Evolutionary conservation across 2,888 invertebrate genomes (phyloP).

Genomic region (Dicyrtomina minuta): DNA sequence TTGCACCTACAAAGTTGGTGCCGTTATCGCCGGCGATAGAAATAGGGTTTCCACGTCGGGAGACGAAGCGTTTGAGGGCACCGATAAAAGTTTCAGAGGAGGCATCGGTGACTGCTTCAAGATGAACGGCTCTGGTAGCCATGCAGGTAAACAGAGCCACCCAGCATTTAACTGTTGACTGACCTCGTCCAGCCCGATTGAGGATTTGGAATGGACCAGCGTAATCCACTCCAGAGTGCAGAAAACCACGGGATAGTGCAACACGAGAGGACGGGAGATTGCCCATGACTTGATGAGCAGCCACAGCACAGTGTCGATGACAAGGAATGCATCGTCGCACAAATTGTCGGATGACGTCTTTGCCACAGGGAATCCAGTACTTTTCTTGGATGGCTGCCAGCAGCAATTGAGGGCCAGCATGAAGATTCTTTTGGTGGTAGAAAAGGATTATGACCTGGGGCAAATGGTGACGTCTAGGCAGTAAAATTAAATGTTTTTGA

Average conservation of each 20-base stretch:
- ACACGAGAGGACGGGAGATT: background rate
- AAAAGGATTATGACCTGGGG: slow-evolving; percentile 30
- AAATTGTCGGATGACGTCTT: slow-evolving; percentile 44
- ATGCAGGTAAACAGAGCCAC: background rate
- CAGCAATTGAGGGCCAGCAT: slow-evolving; percentile 49
- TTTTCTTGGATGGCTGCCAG: slow-evolving; percentile 42
- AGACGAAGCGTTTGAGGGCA: slow-evolving; percentile 52
- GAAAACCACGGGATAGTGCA: background rate
- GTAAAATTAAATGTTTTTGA: slow-evolving; percentile 30
- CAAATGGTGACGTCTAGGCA: slow-evolving; percentile 20
- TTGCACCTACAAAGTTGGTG: background rate
- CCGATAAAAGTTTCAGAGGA: slow-evolving; percentile 54
- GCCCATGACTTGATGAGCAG: slow-evolving; percentile 3
- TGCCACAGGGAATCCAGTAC: slow-evolving; percentile 54
- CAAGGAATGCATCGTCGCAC: slow-evolving; percentile 23
- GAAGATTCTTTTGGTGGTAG: slow-evolving; percentile 45
- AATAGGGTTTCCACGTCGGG: slow-evolving; percentile 43
- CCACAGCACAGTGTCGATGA: background rate
- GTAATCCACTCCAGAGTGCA: slow-evolving; percentile 24
- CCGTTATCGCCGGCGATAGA: background rate
- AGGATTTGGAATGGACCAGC: slow-evolving; percentile 31
- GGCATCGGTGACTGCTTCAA: slow-evolving; percentile 55
- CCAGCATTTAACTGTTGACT: background rate
- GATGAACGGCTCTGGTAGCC: slow-evolving; percentile 54
- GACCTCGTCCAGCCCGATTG: slow-evolving; percentile 24